Evolutionary conservation across 2,797 vertebrate species (phyloP).

Genomic region (Ciconia nigra): DNA sequence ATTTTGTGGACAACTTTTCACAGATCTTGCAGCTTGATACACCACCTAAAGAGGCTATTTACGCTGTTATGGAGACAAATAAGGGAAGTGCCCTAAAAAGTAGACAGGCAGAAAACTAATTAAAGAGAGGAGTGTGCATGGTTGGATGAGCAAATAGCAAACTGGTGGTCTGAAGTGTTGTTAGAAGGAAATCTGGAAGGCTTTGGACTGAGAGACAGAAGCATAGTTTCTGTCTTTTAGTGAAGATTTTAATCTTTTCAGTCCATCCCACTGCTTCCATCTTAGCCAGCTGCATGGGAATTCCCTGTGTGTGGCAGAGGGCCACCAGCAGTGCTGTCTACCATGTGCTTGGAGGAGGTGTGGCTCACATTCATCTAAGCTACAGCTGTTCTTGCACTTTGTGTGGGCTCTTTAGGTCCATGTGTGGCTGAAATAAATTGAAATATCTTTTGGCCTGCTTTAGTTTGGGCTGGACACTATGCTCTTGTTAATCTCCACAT

Average conservation of each 20-base stretch:
- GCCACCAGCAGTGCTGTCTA: not conserved
- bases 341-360: not conserved
- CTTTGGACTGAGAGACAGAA: not conserved
- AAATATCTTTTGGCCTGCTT: not conserved
- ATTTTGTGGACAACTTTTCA: not conserved
- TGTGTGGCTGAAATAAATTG: not conserved
- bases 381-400: not conserved
- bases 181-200: not conserved
- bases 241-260: not conserved
- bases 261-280: not conserved
- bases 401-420: not conserved
- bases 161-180: not conserved
- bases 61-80: not conserved
- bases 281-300: not conserved
- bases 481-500: not conserved
- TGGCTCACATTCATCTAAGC: not conserved
- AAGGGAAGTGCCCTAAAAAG: not conserved
- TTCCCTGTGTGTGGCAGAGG: not conserved
- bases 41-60: not conserved
- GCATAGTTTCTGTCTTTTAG: not conserved
- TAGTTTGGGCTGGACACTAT: not conserved
- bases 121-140: not conserved
- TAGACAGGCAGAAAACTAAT: not conserved
- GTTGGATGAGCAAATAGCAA: not conserved
- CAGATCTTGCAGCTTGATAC: not conserved